Percentiles rank a stretch among this genome's conserved stretches.
Evolutionary conservation across 2,797 vertebrate species (phyloP).

Genomic region (Valencia hispanica): DNA sequence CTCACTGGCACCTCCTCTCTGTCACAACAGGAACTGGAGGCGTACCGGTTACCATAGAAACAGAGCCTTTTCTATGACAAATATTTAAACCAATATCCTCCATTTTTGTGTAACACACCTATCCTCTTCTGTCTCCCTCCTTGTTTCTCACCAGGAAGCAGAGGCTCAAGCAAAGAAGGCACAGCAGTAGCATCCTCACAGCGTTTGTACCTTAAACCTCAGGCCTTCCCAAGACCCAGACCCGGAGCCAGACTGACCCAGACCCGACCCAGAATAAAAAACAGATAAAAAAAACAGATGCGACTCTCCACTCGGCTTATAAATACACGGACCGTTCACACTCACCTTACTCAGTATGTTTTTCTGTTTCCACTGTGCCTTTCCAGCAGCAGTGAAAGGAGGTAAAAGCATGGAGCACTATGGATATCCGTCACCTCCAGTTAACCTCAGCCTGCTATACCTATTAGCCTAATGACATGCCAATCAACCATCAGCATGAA

Average conservation of each 20-base stretch:
- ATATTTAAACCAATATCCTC: conserved; percentile 57
- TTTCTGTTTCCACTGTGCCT: conserved; percentile 68
- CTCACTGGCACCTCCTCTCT: conserved; percentile 66
- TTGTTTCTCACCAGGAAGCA: conserved; percentile 85
- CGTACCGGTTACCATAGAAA: conserved; percentile 74
- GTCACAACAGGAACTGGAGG: conserved; percentile 55
- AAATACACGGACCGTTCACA: conserved; percentile 32
- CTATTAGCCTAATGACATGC: conserved; percentile 43
- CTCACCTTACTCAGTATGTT: conserved; percentile 26
- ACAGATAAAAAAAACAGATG: neutral
- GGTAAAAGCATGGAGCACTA: conserved; percentile 48
- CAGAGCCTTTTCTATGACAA: conserved; percentile 47
- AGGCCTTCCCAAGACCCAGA: conserved; percentile 38
- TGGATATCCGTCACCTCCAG: conserved; percentile 45
- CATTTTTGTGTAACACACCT: conserved; percentile 57
- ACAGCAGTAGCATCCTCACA: conserved; percentile 75
- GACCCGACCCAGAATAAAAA: conserved; percentile 31
- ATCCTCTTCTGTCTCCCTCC: conserved; percentile 33
- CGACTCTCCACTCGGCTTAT: conserved; percentile 46
- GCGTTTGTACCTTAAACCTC: conserved; percentile 39
- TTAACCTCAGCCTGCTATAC: conserved; percentile 58
- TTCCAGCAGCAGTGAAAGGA: conserved; percentile 63
- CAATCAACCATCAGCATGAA: conserved; percentile 42
- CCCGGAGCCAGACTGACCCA: conserved; percentile 49
- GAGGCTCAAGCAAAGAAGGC: conserved; percentile 88